A percentile compares a stretch with the other conserved stretches of the same genome.
Evolutionary conservation across 2,113 vertebrate genomes (phyloP).

Genomic region (Poeciliopsis prolifica): DNA sequence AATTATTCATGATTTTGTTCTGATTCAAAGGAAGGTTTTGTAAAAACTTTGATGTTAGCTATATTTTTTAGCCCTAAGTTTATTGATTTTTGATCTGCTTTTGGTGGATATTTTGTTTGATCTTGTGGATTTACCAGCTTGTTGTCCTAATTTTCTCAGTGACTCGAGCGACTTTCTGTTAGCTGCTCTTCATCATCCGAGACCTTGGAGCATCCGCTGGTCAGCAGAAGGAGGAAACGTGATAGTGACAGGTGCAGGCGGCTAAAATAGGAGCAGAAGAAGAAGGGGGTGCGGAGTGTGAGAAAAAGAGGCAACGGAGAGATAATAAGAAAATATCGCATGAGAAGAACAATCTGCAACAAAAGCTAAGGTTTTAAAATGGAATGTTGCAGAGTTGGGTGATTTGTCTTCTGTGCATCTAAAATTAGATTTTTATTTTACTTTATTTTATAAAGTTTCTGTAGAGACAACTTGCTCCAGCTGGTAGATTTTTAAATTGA

Average conservation of each 20-base stretch:
- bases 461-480: neutral
- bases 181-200: slow-evolving; percentile 49
- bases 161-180: slow-evolving; percentile 12
- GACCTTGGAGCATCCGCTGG: slow-evolving; percentile 76
- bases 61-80: neutral
- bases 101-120: neutral
- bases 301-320: neutral
- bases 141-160: neutral
- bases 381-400: neutral
- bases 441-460: neutral
- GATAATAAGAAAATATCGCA: neutral
- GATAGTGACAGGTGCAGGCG: slow-evolving; percentile 82
- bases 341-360: neutral
- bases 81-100: too few relatives aligned
- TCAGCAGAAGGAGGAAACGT: slow-evolving; percentile 82
- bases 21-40: neutral
- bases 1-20: neutral
- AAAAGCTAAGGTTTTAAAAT: neutral
- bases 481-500: neutral
- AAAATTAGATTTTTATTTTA: neutral
- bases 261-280: slow-evolving; percentile 75
- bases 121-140: neutral
- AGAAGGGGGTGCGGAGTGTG: slow-evolving; percentile 27
- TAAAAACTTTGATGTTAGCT: neutral
- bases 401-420: neutral